A percentile compares a stretch with the other conserved stretches of the same genome.
These are phyloP conservation scores for Threskiornis aethiopicus DNA, from an alignment of 2,797 vertebrate genomes.

Conservation along the genomic window DNA sequence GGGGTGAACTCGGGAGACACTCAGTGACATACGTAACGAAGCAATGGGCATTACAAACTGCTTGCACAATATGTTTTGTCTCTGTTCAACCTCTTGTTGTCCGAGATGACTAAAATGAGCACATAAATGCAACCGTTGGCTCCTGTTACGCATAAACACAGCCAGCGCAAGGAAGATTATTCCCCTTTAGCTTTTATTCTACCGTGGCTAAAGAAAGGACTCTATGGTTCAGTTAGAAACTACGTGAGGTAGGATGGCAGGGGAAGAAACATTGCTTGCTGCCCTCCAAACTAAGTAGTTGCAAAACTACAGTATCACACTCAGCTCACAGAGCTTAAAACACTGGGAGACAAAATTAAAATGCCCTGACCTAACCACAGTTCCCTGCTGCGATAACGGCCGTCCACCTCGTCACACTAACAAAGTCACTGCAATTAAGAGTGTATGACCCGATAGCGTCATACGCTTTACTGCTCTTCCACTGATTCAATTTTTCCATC, in stretches of 20 bases:
- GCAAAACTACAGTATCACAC: background rate
- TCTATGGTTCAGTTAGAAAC: background rate
- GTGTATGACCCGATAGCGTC: background rate
- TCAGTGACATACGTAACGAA: background rate
- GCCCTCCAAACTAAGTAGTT: background rate
- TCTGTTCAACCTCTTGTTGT: background rate
- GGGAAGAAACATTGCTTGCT: background rate
- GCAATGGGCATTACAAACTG: background rate
- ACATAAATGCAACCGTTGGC: background rate
- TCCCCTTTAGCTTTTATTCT: background rate
- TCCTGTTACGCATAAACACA: background rate
- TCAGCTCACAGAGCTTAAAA: background rate
- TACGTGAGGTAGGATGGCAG: background rate
- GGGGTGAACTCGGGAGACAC: background rate
- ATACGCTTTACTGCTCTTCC: background rate
- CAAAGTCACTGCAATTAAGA: background rate
- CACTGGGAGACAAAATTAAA: background rate
- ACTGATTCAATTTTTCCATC: background rate
- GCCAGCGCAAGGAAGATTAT: background rate
- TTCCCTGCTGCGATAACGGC: background rate
- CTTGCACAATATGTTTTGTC: background rate
- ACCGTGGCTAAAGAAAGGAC: background rate
- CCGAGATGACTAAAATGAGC: background rate
- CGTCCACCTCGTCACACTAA: background rate
- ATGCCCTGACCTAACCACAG: background rate